Conservation (phyloP, 2,113 vertebrate species). For the Ellobius talpinus region DNA sequence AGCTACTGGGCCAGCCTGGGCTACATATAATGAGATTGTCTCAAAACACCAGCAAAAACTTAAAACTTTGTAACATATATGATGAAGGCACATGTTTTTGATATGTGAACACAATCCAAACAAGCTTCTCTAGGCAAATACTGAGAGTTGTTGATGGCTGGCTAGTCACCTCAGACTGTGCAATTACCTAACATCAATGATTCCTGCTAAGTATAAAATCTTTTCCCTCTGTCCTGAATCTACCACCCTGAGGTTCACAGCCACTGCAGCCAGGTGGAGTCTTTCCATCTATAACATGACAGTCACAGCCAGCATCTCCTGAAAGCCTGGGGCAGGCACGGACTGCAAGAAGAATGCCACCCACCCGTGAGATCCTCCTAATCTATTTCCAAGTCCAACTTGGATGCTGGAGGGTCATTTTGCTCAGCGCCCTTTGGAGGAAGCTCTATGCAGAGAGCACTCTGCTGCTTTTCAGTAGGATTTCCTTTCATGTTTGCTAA, state of each 20-base stretch:
- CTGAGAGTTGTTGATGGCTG: background rate
- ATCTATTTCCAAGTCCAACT: background rate
- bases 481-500: background rate
- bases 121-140: no score
- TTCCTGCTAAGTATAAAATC: background rate
- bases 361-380: conserved; percentile 4
- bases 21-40: background rate
- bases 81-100: background rate
- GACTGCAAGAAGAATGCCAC: conserved; percentile 16
- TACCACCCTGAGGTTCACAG: background rate
- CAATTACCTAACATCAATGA: background rate
- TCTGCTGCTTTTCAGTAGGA: background rate
- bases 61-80: background rate
- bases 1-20: background rate
- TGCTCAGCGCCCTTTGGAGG: background rate
- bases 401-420: background rate
- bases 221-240: background rate
- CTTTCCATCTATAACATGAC: conserved; percentile 58
- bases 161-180: no score
- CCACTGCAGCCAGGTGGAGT: conserved; percentile 35
- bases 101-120: background rate
- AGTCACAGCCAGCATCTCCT: background rate
- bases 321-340: background rate
- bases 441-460: conserved; percentile 10
- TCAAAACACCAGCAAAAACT: background rate